phyloP scores from a whole-genome alignment of 2,888 invertebrate genomes.

The Boloria selene region DNA sequence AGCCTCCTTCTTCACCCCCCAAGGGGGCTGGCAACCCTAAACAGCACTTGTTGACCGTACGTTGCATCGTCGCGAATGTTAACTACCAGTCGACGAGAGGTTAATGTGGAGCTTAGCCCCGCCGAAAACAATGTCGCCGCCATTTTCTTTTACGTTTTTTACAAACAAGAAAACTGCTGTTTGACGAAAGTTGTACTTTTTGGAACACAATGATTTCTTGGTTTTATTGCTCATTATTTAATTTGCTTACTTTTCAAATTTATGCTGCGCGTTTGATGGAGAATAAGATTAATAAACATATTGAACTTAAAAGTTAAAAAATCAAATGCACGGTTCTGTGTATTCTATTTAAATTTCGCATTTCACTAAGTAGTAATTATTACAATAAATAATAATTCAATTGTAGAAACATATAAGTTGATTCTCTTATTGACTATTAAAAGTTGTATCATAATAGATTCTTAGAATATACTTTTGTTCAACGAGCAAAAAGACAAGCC shows the following conservation, averaged over 20 bases:
- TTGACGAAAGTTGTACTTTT: neutral
- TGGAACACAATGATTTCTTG: neutral
- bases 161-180: slow-evolving; percentile 38
- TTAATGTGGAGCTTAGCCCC: slow-evolving; percentile 72
- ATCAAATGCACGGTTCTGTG: neutral
- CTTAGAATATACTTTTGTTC: neutral
- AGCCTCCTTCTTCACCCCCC: neutral
- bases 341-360: neutral
- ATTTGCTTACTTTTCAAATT: neutral
- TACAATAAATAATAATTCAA: neutral
- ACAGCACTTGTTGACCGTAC: slow-evolving; percentile 56
- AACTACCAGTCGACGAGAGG: slow-evolving; percentile 68
- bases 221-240: slow-evolving; percentile 1
- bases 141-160: slow-evolving; percentile 55
- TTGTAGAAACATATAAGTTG: neutral
- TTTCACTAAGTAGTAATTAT: neutral
- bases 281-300: too few relatives aligned
- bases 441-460: neutral
- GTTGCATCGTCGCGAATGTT: slow-evolving; percentile 56
- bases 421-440: neutral
- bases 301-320: too few relatives aligned
- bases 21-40: slow-evolving; percentile 45
- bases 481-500: slow-evolving; percentile 21
- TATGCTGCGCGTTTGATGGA: neutral
- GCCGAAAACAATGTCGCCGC: slow-evolving; percentile 63